Evolutionary conservation across 2,797 vertebrate genomes (phyloP), one percentile per base, ranked within the genome.

Genomic region (Octomys mimax): DNA sequence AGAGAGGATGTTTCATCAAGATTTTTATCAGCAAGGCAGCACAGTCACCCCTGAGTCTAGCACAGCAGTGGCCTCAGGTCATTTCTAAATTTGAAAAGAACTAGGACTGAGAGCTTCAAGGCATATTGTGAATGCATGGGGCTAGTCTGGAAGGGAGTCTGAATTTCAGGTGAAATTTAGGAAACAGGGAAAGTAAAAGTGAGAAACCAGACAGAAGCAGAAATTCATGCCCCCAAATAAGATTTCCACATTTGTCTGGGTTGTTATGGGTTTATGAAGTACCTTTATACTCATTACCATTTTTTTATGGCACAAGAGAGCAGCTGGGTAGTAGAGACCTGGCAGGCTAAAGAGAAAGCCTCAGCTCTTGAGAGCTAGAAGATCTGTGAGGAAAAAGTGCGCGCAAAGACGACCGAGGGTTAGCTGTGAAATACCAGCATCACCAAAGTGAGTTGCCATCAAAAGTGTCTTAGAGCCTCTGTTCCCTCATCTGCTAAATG

Each of bases 21-120:
- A 71, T 91, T 93, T 95, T 70, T 61, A 1, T 86, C 8, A 86
- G 62, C 10, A 64, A 71, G 52, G 22, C 19, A 71, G 64, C 5
- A 54, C 42, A 36, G 18, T 89, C 0, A 7, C 33, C 24, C 5
- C 21, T 61, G 70, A 57, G 28, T 81, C 22, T 68, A 66, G 61
- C 36, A 84, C 14, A 70, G 85, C 89, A 86, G 80, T 91, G 83
- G 19, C 75, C 83, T 92, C 12, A 9, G 70, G 54, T 81, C 42
- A 68, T 95, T 83, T 95, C 59, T 70, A 66, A 70, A 95, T 83
- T 46, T 86, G 68, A 95, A 90, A 95, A 85, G 36, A 96, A 33
- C 24, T 61, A 62, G 52, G 16, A 57, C 6, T 59, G 10, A 70
- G 39, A 91, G 54, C 64, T 86, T 33, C 42, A 52, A 86, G 81